These are phyloP conservation scores for Trichomycterus rosablanca DNA, from an alignment of 2,113 vertebrate genomes.

Conservation along the genomic window DNA sequence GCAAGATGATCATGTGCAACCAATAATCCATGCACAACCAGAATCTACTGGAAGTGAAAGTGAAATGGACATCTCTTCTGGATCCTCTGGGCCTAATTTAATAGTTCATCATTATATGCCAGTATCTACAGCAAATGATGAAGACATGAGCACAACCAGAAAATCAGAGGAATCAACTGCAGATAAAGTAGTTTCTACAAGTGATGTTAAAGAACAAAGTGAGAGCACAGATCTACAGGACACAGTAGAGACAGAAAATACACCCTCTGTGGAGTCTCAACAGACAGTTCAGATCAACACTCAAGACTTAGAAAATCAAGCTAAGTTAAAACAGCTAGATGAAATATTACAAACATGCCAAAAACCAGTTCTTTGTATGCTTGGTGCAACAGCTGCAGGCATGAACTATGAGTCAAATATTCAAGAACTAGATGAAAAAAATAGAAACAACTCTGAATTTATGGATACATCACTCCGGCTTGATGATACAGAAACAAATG, in stretches of 20 bases:
- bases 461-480: conserved; percentile 41
- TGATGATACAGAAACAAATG: conserved; percentile 65
- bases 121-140: conserved; percentile 2
- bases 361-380: conserved; percentile 23
- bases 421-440: conserved; percentile 60
- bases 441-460: conserved; percentile 54
- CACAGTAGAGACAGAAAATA: conserved; percentile 4
- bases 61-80: conserved; percentile 60
- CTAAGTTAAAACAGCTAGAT: conserved; percentile 35
- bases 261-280: background rate
- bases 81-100: conserved; percentile 46
- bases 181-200: conserved; percentile 12
- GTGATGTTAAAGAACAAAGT: background rate
- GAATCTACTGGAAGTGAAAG: conserved; percentile 53
- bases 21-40: conserved; percentile 24
- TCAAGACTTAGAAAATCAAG: conserved; percentile 4
- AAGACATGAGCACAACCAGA: conserved; percentile 17
- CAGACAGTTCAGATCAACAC: background rate
- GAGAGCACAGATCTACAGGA: conserved; percentile 1
- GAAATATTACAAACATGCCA: conserved; percentile 28
- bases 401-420: conserved; percentile 23
- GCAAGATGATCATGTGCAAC: conserved; percentile 22
- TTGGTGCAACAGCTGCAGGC: conserved; percentile 39
- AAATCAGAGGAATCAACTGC: conserved; percentile 1
- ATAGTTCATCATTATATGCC: conserved; percentile 12